phyloP scores from a whole-genome alignment of 2,113 vertebrate genomes.

The Dendropsophus ebraccatus region DNA sequence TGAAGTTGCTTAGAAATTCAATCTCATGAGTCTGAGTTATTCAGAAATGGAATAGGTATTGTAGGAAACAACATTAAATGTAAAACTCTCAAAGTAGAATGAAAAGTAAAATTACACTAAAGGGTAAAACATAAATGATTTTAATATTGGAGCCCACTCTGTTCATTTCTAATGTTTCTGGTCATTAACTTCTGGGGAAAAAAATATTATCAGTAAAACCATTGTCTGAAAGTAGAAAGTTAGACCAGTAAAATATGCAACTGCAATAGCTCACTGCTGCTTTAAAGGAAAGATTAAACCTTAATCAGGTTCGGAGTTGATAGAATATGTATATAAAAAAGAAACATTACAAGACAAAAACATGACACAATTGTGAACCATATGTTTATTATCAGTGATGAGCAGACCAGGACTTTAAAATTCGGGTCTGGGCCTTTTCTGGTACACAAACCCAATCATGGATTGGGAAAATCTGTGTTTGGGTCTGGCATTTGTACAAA shows the following conservation, averaged over 20 bases:
- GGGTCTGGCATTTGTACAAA: too few species aligned
- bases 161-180: not conserved
- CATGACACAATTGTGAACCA: too few species aligned
- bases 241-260: not conserved
- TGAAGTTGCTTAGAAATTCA: too few species aligned
- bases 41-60: not conserved
- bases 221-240: not conserved
- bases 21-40: too few species aligned
- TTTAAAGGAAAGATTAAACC: not conserved
- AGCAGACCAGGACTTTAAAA: too few species aligned
- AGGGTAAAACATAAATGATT: not conserved
- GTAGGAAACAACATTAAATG: not conserved
- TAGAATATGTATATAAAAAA: too few species aligned
- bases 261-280: not conserved
- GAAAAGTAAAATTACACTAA: not conserved
- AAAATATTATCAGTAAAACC: not conserved
- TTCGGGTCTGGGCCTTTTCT: too few species aligned
- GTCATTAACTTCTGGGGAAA: not conserved
- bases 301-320: too few species aligned
- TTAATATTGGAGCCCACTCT: not conserved
- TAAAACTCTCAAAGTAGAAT: not conserved
- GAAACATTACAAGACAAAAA: too few species aligned
- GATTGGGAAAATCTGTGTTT: too few species aligned
- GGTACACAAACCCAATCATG: too few species aligned
- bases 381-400: too few species aligned